Evolutionary conservation across 2,888 invertebrate species (phyloP), one percentile per base, ranked within the genome.

Genomic region (Phaedon cochleariae): DNA sequence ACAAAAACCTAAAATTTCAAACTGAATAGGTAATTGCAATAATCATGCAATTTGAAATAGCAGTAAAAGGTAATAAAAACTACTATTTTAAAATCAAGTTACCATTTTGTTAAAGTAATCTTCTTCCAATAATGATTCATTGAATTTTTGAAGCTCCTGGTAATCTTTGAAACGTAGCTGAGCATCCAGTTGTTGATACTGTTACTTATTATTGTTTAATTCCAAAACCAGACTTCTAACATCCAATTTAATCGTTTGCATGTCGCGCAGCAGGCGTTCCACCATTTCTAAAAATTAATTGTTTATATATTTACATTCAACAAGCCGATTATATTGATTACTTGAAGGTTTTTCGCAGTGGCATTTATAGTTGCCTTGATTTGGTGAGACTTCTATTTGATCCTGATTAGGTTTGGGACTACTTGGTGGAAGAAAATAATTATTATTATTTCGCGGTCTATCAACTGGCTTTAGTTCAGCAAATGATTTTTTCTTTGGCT

Each of bases 401-500:
- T 57, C 57, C 15, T 57, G 57, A 57, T 7, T 26, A 3, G 26
- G 26, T 26, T 26, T 26, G 7, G 4, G 26, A 26, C 26, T 26
- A 26, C 45, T 45, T 41, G 45, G 41, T 45, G 45, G 26, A 57
- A 45, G 41, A 45, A 57, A 57, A 57, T 57, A 6, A 57, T 57
- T 22, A 57, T 57, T 22, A 57, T 57, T 57, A 41, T 41, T 57
- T 57, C 10, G 45, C 10, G 57, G 46, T 57, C 57, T 57, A 45
- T 57, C 57, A 41, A 57, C 57, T 57, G 57, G 4, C 57, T 57
- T 57, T n/a, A 57, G 46, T 57, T 57, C 57, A 57, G 57, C 45
- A 57, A 45, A 52, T 52, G 29, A 52, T 52, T 52, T 52, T 52
- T 57, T 15, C 26, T 57, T 57, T 57, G 57, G 37, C 26, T 57